Base-by-base conservation (phyloP, 2,888 invertebrate species). In the Rotaria sp. region DNA sequence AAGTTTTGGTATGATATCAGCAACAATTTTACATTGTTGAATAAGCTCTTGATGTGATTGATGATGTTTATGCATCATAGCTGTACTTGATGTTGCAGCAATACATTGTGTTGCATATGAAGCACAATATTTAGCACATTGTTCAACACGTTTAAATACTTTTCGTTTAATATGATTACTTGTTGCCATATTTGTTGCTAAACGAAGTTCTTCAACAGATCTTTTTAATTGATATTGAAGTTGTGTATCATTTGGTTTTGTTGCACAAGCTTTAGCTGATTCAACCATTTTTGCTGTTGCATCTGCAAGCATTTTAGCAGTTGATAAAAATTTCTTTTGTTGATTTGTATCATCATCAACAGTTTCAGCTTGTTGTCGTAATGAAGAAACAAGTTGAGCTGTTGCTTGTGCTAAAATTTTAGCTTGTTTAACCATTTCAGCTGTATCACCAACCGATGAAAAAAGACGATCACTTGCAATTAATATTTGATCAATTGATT, bases 251-350 rank as follows among this genome's bases (percentile, higher is more conserved):
- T 96, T 94, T 1, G 94, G 94, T 89, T 94, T 93, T 45, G 94
- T 94, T 0, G 96, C 96, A 91, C 97, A 97, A 85, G 95, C 94
- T 91, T 97, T 93, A 0, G 97, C 97, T 0, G 97, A 96, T 91
- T 98, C 97, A 41, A 98, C 97, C 94, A 99, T 95, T 88, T 95
- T 93, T 0, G 97, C 95, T 0, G 99, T 99, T 1, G 98, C 98
- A 91, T 98, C 97, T 0, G 98, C 98, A 26, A 93, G 90, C 67
- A 95, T 93, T 90, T 97, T 97, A 30, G 99, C 99, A 0, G 99
- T 99, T 0, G 96, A 96, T 84, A 99, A 91, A 85, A 99, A 92
- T 87, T 95, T 93, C 88, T 95, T 94, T 89, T 97, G 96, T 30
- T 94, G 93, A 86, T 96, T 96, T 41, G 45, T 80, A 80, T 80